Evolutionary conservation across 2,797 vertebrate genomes (phyloP), one percentile per base, ranked within the genome.

Genomic region (Leucoraja ocellata): DNA sequence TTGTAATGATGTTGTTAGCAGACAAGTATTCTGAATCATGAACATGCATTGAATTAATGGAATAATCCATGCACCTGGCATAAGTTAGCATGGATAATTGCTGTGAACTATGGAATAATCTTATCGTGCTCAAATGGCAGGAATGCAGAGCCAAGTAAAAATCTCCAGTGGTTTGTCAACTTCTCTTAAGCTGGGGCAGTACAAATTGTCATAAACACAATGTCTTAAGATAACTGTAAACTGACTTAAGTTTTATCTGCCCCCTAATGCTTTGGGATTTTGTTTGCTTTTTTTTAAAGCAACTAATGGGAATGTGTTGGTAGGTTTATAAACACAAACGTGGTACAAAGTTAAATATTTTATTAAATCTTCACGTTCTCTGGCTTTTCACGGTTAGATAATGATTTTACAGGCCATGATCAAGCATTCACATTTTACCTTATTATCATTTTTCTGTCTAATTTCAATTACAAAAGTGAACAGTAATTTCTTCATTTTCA

Each of bases 1-100:
- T 95, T 93, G 91, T 95, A 96, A 96, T 94, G 93, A 95, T 93
- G 71, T 39, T 95, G 61, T 94, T 95, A 94, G 94, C 0, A 13
- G 95, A 95, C 65, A 92, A 95, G 39, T 71, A 92, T 76, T 71
- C 90, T 92, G 90, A 92, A 92, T 92, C 90, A 92, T 58, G 46
- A 54, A 92, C 90, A 71, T 92, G 90, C 36, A 76, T 76, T 54
- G 90, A 92, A 92, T 92, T 92, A 92, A 92, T 76, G 39, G 71
- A 23, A 92, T 58, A 11, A 39, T 76, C 65, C 39, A 92, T 76
- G 90, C 76, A 46, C 90, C 90, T 23, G 13, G 4, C 88, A 36
- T 39, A 91, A 76, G 90, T 74, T 74, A 74, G 68, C 18, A 91
- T 54, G 90, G 90, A 92, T 92, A 92, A 92, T 92, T 92, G 71